Conservation (phyloP, 2,113 vertebrate genomes). For the Forbesichthys papilliferus region DNA sequence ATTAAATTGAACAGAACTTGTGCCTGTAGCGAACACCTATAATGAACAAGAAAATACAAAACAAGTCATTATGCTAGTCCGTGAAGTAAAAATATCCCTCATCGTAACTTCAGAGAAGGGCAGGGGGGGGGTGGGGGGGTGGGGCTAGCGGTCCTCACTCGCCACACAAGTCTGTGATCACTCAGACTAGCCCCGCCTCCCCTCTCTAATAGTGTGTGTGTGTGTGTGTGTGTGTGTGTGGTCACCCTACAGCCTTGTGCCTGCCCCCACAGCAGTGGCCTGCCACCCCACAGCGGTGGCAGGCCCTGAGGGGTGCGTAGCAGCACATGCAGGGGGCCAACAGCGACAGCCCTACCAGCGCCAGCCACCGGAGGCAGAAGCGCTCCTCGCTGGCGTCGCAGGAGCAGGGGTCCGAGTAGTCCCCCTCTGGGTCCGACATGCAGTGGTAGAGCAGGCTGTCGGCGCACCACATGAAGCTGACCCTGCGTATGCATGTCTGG, state of each 20-base stretch:
- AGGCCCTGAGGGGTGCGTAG: constrained; percentile 91
- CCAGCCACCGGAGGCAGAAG: constrained; percentile 95
- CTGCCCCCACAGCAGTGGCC: constrained; percentile 94
- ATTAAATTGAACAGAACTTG: constrained; percentile 35
- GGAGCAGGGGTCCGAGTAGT: constrained; percentile 95
- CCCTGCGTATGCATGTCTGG: constrained; percentile 89
- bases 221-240: too few species aligned
- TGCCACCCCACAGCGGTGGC: constrained; percentile 89
- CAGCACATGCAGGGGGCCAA: constrained; percentile 98
- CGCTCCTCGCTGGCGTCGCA: constrained; percentile 93
- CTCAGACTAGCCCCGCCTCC: too few species aligned
- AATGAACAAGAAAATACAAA: constrained; percentile 17
- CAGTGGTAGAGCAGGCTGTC: constrained; percentile 98
- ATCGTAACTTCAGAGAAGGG: neutral
- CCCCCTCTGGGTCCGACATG: constrained; percentile 97
- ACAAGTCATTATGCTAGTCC: neutral
- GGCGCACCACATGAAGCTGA: constrained; percentile 97
- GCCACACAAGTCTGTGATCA: constrained; percentile 2
- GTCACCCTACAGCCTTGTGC: constrained; percentile 91
- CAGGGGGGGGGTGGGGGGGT: neutral
- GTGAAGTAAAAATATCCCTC: constrained; percentile 7
- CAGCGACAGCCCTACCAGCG: constrained; percentile 90
- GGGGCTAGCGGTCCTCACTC: neutral
- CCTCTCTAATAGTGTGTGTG: too few species aligned
- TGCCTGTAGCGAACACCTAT: constrained; percentile 29